These are phyloP conservation scores for Diplodus sargus DNA, from an alignment of 2,797 vertebrate genomes.

Conservation along the genomic window DNA sequence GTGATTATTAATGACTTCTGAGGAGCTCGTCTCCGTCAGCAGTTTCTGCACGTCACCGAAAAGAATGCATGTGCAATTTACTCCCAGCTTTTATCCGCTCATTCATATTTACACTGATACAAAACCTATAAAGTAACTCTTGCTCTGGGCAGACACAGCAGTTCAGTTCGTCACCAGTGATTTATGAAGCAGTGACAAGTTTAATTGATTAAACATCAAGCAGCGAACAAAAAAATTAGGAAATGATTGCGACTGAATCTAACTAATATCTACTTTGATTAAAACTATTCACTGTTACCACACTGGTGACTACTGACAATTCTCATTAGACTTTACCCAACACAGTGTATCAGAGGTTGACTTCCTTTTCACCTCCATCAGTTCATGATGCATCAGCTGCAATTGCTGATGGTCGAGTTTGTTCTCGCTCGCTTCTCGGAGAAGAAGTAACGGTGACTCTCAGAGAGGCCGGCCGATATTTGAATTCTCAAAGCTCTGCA, in stretches of 20 bases:
- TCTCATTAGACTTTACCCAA: background rate
- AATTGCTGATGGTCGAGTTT: background rate
- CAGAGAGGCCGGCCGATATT: slow-evolving; percentile 8
- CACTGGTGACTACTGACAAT: background rate
- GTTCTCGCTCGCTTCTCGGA: background rate
- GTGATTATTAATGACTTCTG: slow-evolving; percentile 47
- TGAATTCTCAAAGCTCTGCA: background rate
- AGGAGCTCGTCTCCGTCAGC: slow-evolving; percentile 48
- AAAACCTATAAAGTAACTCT: slow-evolving; percentile 6
- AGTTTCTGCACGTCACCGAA: slow-evolving; percentile 29
- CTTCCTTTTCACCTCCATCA: background rate
- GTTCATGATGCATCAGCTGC: background rate
- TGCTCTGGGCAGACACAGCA: background rate
- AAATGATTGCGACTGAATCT: background rate
- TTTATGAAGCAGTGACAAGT: background rate
- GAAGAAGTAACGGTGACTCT: background rate
- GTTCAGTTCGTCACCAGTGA: slow-evolving; percentile 1
- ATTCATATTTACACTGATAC: slow-evolving; percentile 34
- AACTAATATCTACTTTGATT: background rate
- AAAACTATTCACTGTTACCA: background rate
- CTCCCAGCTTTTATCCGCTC: slow-evolving; percentile 40
- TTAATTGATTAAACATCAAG: slow-evolving; percentile 6
- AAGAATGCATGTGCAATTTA: slow-evolving; percentile 34
- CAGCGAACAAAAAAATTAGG: background rate
- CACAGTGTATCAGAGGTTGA: too few relatives aligned